These are phyloP conservation scores for Urocolius indicus DNA, from an alignment of 2,113 vertebrate genomes.

Conservation along the genomic window DNA sequence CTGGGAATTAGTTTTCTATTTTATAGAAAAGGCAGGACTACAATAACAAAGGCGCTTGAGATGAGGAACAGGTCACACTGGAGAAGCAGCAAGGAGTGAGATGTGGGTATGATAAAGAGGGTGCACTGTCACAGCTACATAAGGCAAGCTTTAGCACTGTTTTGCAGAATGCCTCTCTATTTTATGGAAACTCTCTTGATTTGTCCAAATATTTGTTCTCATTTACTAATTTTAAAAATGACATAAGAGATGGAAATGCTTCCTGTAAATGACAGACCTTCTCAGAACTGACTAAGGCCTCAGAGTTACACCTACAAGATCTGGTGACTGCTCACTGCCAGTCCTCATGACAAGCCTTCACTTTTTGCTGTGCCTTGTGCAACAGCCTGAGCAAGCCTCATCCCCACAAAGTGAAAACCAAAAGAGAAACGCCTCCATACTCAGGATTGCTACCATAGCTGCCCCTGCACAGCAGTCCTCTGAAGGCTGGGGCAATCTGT, in stretches of 20 bases:
- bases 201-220: background rate
- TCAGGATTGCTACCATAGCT: background rate
- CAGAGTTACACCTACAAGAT: background rate
- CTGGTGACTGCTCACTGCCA: background rate
- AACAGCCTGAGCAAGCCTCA: background rate
- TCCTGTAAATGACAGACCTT: background rate
- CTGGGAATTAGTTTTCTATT: background rate
- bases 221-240: background rate
- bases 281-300: background rate
- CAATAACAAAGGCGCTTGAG: background rate
- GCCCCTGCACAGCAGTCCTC: background rate
- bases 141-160: background rate
- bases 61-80: background rate
- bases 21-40: background rate
- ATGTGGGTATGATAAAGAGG: background rate
- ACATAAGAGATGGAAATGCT: background rate
- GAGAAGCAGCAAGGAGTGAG: background rate
- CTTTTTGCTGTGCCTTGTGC: background rate
- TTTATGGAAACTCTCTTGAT: background rate
- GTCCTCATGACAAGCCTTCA: background rate
- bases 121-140: background rate
- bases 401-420: background rate
- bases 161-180: background rate
- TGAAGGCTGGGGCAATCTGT: background rate
- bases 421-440: background rate